These are phyloP conservation scores for Sarcophaga peregrina DNA, from an alignment of 1,140 invertebrate genomes.

Conservation along the genomic window DNA sequence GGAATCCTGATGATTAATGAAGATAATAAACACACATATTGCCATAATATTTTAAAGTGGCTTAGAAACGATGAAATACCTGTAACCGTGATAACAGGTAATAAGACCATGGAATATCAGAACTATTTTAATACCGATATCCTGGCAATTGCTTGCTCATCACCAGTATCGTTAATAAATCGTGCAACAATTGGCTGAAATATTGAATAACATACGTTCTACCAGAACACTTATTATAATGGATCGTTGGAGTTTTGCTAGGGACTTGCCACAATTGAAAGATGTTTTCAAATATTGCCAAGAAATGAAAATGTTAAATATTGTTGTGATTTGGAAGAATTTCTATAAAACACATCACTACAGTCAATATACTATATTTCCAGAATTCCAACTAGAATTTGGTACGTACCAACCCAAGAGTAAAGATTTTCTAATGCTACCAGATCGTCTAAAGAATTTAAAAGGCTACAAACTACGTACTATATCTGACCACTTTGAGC, in stretches of 20 bases:
- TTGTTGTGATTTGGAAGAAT: not conserved
- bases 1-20: not conserved
- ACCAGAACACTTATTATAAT: not conserved
- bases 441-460: not conserved
- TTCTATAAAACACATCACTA: not conserved
- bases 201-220: conserved; percentile 18
- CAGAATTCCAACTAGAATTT: not conserved
- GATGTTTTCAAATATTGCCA: not conserved
- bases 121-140: not conserved
- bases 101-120: not conserved
- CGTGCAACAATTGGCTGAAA: not conserved
- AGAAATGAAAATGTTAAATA: conserved; percentile 12
- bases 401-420: not conserved
- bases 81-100: not conserved
- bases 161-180: not conserved
- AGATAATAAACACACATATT: not conserved
- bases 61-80: not conserved
- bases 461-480: not conserved
- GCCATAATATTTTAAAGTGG: not conserved
- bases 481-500: not conserved
- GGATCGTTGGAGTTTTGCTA: too few relatives aligned
- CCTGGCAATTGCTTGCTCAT: not conserved
- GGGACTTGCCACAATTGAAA: not conserved
- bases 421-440: not conserved
- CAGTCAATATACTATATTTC: not conserved